Percentiles rank a stretch among this genome's conserved stretches.
Evolutionary conservation across 2,797 vertebrate genomes (phyloP).

Genomic region (Malacoctenus gilli): DNA sequence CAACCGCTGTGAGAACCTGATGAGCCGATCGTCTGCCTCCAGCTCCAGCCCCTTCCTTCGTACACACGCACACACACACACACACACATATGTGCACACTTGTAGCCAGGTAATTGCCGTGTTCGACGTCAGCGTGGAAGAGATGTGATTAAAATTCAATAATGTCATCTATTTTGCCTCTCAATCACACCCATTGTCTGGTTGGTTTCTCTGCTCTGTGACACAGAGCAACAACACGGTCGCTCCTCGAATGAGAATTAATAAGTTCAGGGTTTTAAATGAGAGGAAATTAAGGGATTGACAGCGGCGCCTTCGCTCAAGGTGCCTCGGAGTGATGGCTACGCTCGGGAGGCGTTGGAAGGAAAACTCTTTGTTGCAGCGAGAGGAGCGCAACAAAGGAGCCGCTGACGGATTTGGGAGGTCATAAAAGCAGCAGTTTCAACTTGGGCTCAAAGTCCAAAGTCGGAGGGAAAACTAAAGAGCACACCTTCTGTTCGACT

Average conservation of each 20-base stretch:
- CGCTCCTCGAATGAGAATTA: slow-evolving; percentile 56
- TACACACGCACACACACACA: slow-evolving; percentile 27
- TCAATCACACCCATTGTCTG: slow-evolving; percentile 86
- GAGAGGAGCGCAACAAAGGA: slow-evolving; percentile 19
- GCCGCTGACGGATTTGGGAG: slow-evolving; percentile 4
- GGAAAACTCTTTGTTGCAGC: slow-evolving; percentile 35
- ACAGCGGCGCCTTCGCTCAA: slow-evolving; percentile 38
- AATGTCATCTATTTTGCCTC: slow-evolving; percentile 74
- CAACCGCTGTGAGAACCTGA: slow-evolving; percentile 77
- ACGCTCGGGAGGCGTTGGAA: slow-evolving; percentile 32
- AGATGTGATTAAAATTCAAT: slow-evolving; percentile 82
- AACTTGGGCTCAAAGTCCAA: not conserved
- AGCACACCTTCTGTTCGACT: too few relatives aligned
- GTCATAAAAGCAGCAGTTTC: slow-evolving; percentile 17
- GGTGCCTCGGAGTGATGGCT: slow-evolving; percentile 38
- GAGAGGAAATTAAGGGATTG: slow-evolving; percentile 58
- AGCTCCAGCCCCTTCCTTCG: slow-evolving; percentile 57
- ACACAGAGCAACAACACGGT: slow-evolving; percentile 66
- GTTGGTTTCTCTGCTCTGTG: slow-evolving; percentile 63
- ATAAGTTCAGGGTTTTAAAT: slow-evolving; percentile 71
- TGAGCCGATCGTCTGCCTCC: slow-evolving; percentile 70
- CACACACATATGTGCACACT: slow-evolving; percentile 34
- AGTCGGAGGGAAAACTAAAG: too few relatives aligned
- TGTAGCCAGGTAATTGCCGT: slow-evolving; percentile 76
- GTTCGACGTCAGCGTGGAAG: slow-evolving; percentile 62